Conservation (phyloP, 2,888 invertebrate species). For the Euzetes globulus region DNA sequence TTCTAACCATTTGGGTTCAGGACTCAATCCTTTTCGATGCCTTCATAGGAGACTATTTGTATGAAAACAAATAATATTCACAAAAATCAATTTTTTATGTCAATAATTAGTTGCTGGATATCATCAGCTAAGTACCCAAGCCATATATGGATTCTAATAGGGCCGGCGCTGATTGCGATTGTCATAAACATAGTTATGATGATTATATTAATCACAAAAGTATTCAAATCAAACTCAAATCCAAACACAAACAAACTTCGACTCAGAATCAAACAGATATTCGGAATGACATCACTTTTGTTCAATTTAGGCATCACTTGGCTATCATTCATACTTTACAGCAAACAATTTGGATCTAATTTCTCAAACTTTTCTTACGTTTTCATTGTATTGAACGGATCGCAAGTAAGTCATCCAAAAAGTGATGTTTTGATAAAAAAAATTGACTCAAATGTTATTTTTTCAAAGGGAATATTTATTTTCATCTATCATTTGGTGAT, state of each 20-base stretch:
- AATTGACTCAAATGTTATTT: background rate
- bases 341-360: constrained; percentile 31
- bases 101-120: constrained; percentile 26
- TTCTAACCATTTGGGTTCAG: constrained; percentile 15
- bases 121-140: constrained; percentile 14
- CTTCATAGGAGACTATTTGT: constrained; percentile 29
- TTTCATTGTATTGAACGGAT: constrained; percentile 39
- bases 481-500: constrained; percentile 11
- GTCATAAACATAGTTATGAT: constrained; percentile 3
- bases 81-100: background rate
- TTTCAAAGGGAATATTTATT: constrained; percentile 12
- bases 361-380: constrained; percentile 37
- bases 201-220: background rate
- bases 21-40: constrained; percentile 5
- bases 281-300: constrained; percentile 31
- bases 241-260: background rate
- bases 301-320: constrained; percentile 40
- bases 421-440: background rate
- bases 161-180: constrained; percentile 5
- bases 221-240: background rate
- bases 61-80: background rate
- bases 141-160: constrained; percentile 2
- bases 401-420: constrained; percentile 37
- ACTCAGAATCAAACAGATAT: constrained; percentile 3
- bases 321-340: constrained; percentile 40